A percentile compares a stretch with the other conserved stretches of the same genome.
Conservation (phyloP, 1,140 invertebrate species). For the Solen grandis region DNA sequence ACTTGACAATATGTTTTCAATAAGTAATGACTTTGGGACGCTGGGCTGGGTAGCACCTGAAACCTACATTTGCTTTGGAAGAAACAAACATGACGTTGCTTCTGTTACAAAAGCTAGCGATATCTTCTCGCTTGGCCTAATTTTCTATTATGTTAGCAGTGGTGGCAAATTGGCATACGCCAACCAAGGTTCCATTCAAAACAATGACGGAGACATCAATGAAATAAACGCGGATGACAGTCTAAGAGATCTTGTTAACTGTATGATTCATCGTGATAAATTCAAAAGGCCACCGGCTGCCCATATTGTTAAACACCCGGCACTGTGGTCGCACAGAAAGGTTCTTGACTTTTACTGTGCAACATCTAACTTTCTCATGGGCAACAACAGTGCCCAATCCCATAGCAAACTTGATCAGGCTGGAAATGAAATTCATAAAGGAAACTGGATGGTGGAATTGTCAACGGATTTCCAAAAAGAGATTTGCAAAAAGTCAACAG, state of each 20-base stretch:
- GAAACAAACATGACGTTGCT: too few species aligned
- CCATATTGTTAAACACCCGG: conserved; percentile 4
- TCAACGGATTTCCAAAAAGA: background rate
- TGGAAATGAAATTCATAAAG: conserved; percentile 13
- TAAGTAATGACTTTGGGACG: background rate
- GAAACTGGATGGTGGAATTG: background rate
- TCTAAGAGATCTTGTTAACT: background rate
- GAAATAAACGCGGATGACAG: background rate
- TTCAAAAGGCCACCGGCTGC: background rate
- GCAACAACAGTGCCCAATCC: background rate
- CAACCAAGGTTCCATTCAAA: background rate
- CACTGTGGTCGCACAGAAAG: background rate
- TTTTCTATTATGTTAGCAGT: background rate
- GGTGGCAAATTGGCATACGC: background rate
- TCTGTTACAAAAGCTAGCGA: background rate
- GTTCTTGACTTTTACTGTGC: background rate
- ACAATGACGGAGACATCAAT: background rate
- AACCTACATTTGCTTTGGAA: background rate
- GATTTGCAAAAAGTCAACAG: background rate
- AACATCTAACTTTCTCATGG: conserved; percentile 1
- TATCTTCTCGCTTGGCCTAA: conserved; percentile 1
- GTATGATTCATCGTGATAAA: background rate
- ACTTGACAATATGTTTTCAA: background rate
- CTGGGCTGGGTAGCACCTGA: background rate
- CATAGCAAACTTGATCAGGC: background rate